Evolutionary conservation across 2,888 invertebrate genomes (phyloP).

Genomic region (Nomada hirtipes): DNA sequence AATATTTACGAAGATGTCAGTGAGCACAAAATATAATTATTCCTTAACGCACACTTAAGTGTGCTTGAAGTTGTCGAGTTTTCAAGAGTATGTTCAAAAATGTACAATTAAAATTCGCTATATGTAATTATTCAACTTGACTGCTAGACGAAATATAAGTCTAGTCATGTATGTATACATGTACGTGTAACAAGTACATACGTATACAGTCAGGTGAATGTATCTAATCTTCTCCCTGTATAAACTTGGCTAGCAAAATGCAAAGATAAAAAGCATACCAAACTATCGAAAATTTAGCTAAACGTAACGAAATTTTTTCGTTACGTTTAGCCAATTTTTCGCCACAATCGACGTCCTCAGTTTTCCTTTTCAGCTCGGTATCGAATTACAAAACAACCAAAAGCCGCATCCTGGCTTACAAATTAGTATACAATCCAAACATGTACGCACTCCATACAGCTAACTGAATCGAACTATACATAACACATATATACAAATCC

Average conservation of each 20-base stretch:
- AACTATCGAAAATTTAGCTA: slow-evolving; percentile 52
- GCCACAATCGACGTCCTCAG: slow-evolving; percentile 18
- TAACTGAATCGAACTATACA: not conserved
- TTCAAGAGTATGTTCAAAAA: slow-evolving; percentile 5
- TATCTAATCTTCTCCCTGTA: slow-evolving; percentile 33
- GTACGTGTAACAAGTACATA: not conserved
- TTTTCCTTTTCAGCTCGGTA: not conserved
- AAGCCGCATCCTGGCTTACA: slow-evolving; percentile 10
- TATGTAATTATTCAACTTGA: slow-evolving; percentile 19
- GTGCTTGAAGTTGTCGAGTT: slow-evolving; percentile 23
- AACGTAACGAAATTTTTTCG: slow-evolving; percentile 64
- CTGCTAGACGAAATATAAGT: slow-evolving; percentile 13
- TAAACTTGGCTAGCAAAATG: slow-evolving; percentile 51
- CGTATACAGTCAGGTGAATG: not conserved
- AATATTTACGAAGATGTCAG: slow-evolving; percentile 52
- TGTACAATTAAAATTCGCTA: slow-evolving; percentile 10
- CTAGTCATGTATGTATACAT: slow-evolving; percentile 8
- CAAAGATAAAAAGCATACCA: slow-evolving; percentile 30
- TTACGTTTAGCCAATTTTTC: too few relatives aligned
- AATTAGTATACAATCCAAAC: not conserved
- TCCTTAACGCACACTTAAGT: slow-evolving; percentile 13
- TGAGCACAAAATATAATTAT: slow-evolving; percentile 66
- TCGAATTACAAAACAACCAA: slow-evolving; percentile 32
- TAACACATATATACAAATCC: too few relatives aligned
- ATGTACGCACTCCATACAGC: not conserved